Evolutionary conservation across 2,113 vertebrate genomes (phyloP).

Genomic region (Pyxicephalus adspersus): DNA sequence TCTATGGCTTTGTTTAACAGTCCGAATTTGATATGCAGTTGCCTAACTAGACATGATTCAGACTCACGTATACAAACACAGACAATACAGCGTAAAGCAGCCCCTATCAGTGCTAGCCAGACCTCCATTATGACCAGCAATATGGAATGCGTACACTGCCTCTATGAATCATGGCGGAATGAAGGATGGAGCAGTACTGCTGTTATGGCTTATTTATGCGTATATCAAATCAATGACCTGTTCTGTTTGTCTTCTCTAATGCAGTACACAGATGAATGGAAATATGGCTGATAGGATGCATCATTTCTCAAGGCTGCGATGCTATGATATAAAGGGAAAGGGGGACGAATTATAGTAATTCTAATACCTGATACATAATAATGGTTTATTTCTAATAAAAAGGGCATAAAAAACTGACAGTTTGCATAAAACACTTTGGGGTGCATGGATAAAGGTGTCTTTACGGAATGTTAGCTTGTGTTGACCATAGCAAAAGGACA

Average conservation of each 20-base stretch:
- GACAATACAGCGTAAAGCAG: slow-evolving; percentile 40
- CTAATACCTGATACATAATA: too few relatives aligned
- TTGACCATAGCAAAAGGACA: too few relatives aligned
- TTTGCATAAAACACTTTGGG: too few relatives aligned
- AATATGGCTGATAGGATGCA: slow-evolving; percentile 13
- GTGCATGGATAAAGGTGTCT: too few relatives aligned
- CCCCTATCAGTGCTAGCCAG: slow-evolving; percentile 63
- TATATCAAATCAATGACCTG: slow-evolving; percentile 43
- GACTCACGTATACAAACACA: slow-evolving; percentile 19
- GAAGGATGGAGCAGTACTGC: slow-evolving; percentile 58
- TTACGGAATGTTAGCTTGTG: too few relatives aligned
- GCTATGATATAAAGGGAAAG: neutral
- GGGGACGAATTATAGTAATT: too few relatives aligned
- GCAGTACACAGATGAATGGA: slow-evolving; percentile 23
- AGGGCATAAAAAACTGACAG: too few relatives aligned
- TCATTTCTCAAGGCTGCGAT: neutral
- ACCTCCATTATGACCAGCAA: slow-evolving; percentile 39
- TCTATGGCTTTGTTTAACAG: slow-evolving; percentile 14
- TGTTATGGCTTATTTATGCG: slow-evolving; percentile 56
- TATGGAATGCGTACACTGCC: slow-evolving; percentile 59
- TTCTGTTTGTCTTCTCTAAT: slow-evolving; percentile 25
- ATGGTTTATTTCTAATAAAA: too few relatives aligned
- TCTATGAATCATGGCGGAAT: slow-evolving; percentile 55
- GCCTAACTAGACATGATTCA: slow-evolving; percentile 4
- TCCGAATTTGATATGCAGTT: neutral